phyloP scores from a whole-genome alignment of 2,797 vertebrate species.

The Kryptolebias ocellatus region DNA sequence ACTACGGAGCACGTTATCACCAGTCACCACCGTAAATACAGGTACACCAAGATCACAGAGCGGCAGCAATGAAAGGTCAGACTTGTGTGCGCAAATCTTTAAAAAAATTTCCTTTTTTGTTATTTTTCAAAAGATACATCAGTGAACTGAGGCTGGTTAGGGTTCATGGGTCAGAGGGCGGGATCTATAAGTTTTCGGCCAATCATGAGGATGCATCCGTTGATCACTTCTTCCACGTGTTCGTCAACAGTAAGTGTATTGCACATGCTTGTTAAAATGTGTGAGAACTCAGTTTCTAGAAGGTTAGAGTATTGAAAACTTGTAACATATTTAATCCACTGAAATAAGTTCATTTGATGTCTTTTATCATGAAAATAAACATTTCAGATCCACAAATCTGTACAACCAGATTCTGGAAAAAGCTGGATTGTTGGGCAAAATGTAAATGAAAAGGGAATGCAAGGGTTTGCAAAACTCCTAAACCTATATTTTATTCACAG shows the following conservation, averaged over 20 bases:
- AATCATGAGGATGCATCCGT: conserved; percentile 87
- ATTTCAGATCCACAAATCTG: no score
- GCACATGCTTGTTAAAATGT: not conserved
- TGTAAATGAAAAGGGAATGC: no score
- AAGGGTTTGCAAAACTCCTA: no score
- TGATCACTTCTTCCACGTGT: conserved; percentile 87
- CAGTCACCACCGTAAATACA: conserved; percentile 86
- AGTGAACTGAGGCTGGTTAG: conserved; percentile 92
- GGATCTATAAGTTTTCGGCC: conserved; percentile 91
- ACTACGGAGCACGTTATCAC: conserved; percentile 91
- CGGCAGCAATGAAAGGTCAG: not conserved
- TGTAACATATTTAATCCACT: not conserved
- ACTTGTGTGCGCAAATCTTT: not conserved
- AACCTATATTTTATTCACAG: no score
- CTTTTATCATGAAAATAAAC: not conserved
- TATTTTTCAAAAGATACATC: conserved; percentile 79
- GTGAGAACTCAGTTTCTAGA: not conserved
- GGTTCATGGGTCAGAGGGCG: conserved; percentile 91
- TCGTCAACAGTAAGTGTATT: conserved; percentile 91
- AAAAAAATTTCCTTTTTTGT: not conserved
- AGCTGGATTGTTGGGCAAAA: no score
- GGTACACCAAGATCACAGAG: conserved; percentile 75
- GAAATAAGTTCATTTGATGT: not conserved
- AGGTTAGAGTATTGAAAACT: not conserved
- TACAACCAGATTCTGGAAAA: no score